Evolutionary conservation across 2,888 invertebrate species (phyloP), one percentile per base, ranked within the genome.

Genomic region (Itoplectis maculator): DNA sequence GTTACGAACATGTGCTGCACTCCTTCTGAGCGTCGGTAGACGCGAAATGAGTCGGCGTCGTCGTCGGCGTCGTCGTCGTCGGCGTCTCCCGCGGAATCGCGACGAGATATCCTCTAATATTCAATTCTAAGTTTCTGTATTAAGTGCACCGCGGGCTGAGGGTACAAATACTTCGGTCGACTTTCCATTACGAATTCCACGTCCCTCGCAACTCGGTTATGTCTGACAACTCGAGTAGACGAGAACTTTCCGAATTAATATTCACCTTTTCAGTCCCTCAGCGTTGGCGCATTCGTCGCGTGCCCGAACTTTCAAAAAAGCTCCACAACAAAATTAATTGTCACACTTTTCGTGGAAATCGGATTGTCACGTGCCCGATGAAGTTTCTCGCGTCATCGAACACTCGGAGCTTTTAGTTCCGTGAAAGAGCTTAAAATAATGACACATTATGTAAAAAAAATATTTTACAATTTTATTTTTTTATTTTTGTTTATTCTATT

Each of bases 161-260:
- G 9, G 47, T 3, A 29, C 29, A 29, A 68, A 68, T 23, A 23
- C 47, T 59, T 61, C 20, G 35, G 42, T 37, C n/a, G 56, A 40
- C 45, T 68, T 59, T 20, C 11, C 9, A 13, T n/a, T 23, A 7
- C 56, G 45, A 45, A 47, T 76, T 47, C n/a, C 47, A 68, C 18
- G 56, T 49, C 56, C 29, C 20, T 49, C 47, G n/a, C 49, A 59
- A 9, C 18, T 42, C 40, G 47, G 49, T 23, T 63, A n/a, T 6
- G 6, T n/a, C 20, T 8, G 9, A 1, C 0, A n/a, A 51, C 18
- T 20, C 11, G 8, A 13, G 45, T 45, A 11, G 13, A 35, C 20
- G n/a, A 59, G n/a, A 68, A 68, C 47, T 59, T 76, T 47, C 11
- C 11, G 11, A 59, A 29, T 66, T 35, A 59, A 59, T 68, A 59